Evolutionary conservation across 2,797 vertebrate species (phyloP).

Genomic region (Botia kubotai): DNA sequence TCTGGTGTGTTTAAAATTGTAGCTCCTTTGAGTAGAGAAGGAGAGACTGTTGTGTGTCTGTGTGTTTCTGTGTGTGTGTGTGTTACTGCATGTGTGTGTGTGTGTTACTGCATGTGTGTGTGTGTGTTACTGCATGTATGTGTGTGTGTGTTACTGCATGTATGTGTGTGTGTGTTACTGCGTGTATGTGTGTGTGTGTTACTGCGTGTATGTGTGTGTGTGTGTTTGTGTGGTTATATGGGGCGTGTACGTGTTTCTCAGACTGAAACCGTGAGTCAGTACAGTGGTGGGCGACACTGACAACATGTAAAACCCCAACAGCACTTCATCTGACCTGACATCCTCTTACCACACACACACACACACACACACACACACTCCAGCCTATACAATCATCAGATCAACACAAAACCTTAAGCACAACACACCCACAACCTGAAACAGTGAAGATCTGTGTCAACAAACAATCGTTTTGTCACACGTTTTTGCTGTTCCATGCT

Average conservation of each 20-base stretch:
- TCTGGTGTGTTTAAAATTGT: too few species aligned
- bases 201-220: neutral
- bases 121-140: too few species aligned
- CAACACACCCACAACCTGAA: slow-evolving; percentile 30
- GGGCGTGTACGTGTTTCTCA: slow-evolving; percentile 14
- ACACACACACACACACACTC: slow-evolving; percentile 17
- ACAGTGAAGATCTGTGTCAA: slow-evolving; percentile 8
- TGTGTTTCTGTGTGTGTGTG: too few species aligned
- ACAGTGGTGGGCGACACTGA: slow-evolving; percentile 39
- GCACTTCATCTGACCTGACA: slow-evolving; percentile 39
- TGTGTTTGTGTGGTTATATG: slow-evolving; percentile 9
- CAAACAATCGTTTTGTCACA: slow-evolving; percentile 14
- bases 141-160: too few species aligned
- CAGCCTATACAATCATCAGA: too few species aligned
- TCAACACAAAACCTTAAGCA: slow-evolving; percentile 18
- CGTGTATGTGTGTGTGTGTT: too few species aligned
- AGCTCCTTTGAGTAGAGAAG: slow-evolving; percentile 18
- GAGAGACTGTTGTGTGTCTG: neutral
- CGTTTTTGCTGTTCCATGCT: slow-evolving; percentile 1
- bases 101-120: too few species aligned
- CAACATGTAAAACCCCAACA: slow-evolving; percentile 6
- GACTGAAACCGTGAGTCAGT: slow-evolving; percentile 51
- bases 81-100: too few species aligned
- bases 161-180: too few species aligned
- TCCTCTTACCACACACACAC: neutral